Evolutionary conservation across 2,113 vertebrate species (phyloP).

Genomic region (Hypomesus transpacificus): DNA sequence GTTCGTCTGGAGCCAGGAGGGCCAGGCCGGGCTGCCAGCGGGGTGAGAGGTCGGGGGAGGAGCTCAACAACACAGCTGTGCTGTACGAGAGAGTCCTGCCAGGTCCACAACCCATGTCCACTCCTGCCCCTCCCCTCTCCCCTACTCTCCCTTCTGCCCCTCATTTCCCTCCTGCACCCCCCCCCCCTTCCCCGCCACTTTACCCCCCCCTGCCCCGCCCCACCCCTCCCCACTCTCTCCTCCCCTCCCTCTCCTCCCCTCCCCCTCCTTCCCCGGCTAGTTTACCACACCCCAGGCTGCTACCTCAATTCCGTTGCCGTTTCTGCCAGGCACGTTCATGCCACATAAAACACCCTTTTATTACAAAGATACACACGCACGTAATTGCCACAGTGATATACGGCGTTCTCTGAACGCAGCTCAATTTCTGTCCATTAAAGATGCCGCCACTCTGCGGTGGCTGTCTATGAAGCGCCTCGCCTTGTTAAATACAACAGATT

Average conservation of each 20-base stretch:
- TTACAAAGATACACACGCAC: slow-evolving; percentile 41
- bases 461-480: slow-evolving; percentile 8
- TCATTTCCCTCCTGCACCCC: no score
- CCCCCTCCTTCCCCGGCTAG: not conserved
- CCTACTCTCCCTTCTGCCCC: no score
- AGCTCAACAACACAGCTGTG: not conserved
- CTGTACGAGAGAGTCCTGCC: no score
- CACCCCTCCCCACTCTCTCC: no score
- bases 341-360: slow-evolving; percentile 58
- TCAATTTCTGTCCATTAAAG: slow-evolving; percentile 54
- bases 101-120: no score
- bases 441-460: slow-evolving; percentile 23
- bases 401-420: slow-evolving; percentile 11
- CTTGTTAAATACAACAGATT: slow-evolving; percentile 55
- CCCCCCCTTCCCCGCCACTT: no score
- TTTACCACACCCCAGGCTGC: slow-evolving; percentile 10
- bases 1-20: not conserved
- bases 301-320: slow-evolving; percentile 24
- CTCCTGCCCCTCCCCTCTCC: no score
- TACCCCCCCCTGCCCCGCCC: no score
- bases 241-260: no score
- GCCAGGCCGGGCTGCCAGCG: not conserved
- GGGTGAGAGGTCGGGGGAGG: slow-evolving; percentile 13
- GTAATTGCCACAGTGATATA: slow-evolving; percentile 61
- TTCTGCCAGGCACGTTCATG: slow-evolving; percentile 18